Conservation (phyloP, 2,888 invertebrate species). For the Apoderus coryli region DNA sequence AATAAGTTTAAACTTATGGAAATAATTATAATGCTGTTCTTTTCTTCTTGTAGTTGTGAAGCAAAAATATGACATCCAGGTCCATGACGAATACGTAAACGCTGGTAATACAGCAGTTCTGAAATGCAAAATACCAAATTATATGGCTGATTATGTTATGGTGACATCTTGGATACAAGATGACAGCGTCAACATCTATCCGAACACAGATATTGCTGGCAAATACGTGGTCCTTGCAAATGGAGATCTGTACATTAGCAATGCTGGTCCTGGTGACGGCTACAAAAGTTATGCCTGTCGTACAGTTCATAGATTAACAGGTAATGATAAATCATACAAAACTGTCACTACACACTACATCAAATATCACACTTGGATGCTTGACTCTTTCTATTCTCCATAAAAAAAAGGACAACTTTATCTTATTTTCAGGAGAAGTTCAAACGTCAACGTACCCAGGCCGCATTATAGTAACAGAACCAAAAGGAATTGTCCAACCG, state of each 20-base stretch:
- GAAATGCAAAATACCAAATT: slow-evolving; percentile 78
- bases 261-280: slow-evolving; percentile 63
- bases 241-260: slow-evolving; percentile 72
- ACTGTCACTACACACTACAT: too few relatives aligned
- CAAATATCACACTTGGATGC: too few relatives aligned
- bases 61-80: slow-evolving; percentile 77
- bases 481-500: slow-evolving; percentile 61
- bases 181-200: slow-evolving; percentile 63
- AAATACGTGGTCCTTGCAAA: slow-evolving; percentile 67
- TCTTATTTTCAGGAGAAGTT: slow-evolving; percentile 41
- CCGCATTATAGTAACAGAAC: slow-evolving; percentile 56
- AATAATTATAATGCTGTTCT: too few relatives aligned
- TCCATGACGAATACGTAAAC: slow-evolving; percentile 84
- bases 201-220: slow-evolving; percentile 55
- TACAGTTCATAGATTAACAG: slow-evolving; percentile 67
- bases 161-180: slow-evolving; percentile 85
- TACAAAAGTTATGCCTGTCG: slow-evolving; percentile 70
- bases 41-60: slow-evolving; percentile 62
- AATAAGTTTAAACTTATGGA: too few relatives aligned
- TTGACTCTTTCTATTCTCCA: too few relatives aligned
- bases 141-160: slow-evolving; percentile 76
- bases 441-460: slow-evolving; percentile 45
- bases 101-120: slow-evolving; percentile 82
- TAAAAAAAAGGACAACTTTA: too few relatives aligned
- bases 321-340: too few relatives aligned